These are phyloP conservation scores for Sphenodon punctatus DNA, from an alignment of 2,797 vertebrate genomes.

Conservation along the genomic window DNA sequence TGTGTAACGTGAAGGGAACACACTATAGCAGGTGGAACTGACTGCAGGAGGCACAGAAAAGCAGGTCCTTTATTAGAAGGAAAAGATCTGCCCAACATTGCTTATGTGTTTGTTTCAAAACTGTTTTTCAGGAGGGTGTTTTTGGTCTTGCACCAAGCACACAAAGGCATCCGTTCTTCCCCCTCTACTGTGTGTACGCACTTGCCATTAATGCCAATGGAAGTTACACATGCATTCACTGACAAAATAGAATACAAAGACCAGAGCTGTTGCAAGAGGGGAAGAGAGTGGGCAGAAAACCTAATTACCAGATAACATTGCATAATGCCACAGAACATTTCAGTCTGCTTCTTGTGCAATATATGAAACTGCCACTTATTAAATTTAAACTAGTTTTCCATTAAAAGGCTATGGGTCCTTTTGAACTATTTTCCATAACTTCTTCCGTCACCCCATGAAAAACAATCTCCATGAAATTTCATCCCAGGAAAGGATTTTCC, in stretches of 20 bases:
- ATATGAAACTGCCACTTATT: not conserved
- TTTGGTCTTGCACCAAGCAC: not conserved
- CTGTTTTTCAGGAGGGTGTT: not conserved
- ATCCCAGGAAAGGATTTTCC: not conserved
- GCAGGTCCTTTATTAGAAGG: not conserved
- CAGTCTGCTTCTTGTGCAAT: not conserved
- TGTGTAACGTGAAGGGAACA: not conserved
- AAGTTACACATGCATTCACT: not conserved
- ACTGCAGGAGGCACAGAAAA: not conserved
- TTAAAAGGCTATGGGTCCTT: not conserved
- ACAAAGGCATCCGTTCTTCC: not conserved
- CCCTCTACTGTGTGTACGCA: not conserved
- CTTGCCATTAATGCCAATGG: not conserved
- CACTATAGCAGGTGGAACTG: not conserved
- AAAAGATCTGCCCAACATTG: not conserved
- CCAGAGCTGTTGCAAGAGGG: not conserved
- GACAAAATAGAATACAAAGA: conserved; percentile 19
- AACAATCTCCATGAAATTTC: not conserved
- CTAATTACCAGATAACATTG: not conserved
- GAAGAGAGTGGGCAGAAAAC: conserved; percentile 18
- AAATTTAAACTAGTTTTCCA: not conserved
- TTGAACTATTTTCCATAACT: not conserved
- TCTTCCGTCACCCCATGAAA: not conserved
- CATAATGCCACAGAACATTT: conserved; percentile 5
- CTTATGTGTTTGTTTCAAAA: not conserved